These are phyloP conservation scores for Salpingus planirostris DNA, from an alignment of 2,888 invertebrate genomes.

Conservation along the genomic window DNA sequence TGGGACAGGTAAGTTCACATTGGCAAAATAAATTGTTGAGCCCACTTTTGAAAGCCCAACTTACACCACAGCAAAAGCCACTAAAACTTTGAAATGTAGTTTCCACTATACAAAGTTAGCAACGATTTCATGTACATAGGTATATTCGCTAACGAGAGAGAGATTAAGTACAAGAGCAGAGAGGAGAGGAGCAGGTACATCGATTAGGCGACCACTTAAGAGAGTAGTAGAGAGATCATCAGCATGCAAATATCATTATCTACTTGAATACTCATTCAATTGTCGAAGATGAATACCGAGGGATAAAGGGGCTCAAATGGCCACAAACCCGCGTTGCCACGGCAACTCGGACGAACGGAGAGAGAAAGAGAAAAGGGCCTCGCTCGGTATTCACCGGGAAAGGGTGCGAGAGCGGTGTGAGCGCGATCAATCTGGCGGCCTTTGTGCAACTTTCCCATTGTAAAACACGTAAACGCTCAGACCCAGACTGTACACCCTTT, in stretches of 20 bases:
- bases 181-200: no score
- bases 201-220: slow-evolving; percentile 31
- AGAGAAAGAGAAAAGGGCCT: slow-evolving; percentile 7
- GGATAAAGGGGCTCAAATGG: slow-evolving; percentile 39
- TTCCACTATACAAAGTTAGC: no score
- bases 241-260: slow-evolving; percentile 42
- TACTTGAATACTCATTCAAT: slow-evolving; percentile 41
- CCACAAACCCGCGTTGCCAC: slow-evolving; percentile 37
- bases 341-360: slow-evolving; percentile 29
- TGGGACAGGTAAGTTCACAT: no score
- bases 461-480: no score
- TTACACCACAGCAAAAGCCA: no score
- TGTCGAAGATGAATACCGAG: slow-evolving; percentile 40
- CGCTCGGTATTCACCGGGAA: slow-evolving; percentile 28
- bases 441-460: slow-evolving; percentile 36
- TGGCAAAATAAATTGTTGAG: no score
- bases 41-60: no score
- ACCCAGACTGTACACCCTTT: no score
- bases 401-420: slow-evolving; percentile 34
- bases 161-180: no score
- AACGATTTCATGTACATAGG: no score
- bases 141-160: no score
- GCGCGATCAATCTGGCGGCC: slow-evolving; percentile 39
- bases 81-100: no score
- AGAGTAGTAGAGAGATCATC: slow-evolving; percentile 35